Conservation (phyloP, 2,113 vertebrate species). For the Tupaia tana region DNA sequence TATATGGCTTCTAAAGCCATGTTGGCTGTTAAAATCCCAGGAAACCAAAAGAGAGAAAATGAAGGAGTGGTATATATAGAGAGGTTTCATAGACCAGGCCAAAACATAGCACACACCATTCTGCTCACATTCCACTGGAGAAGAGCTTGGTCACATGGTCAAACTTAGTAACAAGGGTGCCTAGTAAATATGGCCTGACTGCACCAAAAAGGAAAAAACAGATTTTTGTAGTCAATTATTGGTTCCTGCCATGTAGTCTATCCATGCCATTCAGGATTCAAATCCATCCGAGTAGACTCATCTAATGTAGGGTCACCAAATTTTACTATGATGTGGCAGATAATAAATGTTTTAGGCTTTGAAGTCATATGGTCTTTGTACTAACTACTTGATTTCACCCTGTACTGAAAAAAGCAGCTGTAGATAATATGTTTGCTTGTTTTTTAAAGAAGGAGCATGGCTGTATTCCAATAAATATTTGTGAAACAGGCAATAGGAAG, state of each 20-base stretch:
- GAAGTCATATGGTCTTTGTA: background rate
- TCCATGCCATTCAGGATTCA: background rate
- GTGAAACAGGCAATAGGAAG: background rate
- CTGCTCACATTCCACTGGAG: background rate
- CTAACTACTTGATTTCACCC: background rate
- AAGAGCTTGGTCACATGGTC: background rate
- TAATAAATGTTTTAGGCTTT: background rate
- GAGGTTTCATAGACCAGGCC: background rate
- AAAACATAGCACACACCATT: background rate
- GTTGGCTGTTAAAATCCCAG: background rate
- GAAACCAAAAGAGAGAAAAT: background rate
- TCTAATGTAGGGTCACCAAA: background rate
- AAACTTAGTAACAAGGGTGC: background rate
- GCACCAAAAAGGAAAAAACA: background rate
- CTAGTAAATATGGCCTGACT: background rate
- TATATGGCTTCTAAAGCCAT: background rate
- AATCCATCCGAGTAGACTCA: background rate
- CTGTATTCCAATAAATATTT: slow-evolving; percentile 37
- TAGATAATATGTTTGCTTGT: background rate
- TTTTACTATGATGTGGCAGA: background rate
- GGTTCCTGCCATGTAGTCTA: background rate
- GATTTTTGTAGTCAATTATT: background rate
- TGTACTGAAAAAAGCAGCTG: background rate
- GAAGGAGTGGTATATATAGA: background rate
- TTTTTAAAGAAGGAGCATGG: background rate